Evolutionary conservation across 2,797 vertebrate genomes (phyloP).

Genomic region (Sparidentex hasta): DNA sequence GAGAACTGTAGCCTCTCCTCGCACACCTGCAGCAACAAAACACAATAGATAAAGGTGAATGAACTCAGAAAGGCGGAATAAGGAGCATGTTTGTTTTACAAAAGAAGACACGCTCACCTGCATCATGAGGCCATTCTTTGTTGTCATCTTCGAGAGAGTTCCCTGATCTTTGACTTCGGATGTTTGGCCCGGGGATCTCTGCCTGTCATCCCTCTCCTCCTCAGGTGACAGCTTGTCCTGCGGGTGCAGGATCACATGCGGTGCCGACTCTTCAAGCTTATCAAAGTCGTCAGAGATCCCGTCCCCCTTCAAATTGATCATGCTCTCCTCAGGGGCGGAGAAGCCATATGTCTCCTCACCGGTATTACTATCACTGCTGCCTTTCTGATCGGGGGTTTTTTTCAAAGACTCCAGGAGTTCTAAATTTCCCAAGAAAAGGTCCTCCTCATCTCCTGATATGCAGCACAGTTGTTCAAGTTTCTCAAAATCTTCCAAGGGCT

Average conservation of each 20-base stretch:
- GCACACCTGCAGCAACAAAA: slow-evolving; percentile 86
- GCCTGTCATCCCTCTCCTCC: slow-evolving; percentile 55
- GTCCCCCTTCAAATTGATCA: slow-evolving; percentile 61
- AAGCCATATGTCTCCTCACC: slow-evolving; percentile 42
- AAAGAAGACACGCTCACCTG: slow-evolving; percentile 77
- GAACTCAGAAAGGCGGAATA: background rate
- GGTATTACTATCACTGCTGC: slow-evolving; percentile 25
- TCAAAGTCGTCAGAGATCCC: slow-evolving; percentile 53
- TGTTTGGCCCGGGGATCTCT: slow-evolving; percentile 58
- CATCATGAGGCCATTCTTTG: slow-evolving; percentile 91
- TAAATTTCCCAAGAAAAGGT: slow-evolving; percentile 86
- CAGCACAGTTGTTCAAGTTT: slow-evolving; percentile 88
- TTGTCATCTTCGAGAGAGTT: slow-evolving; percentile 84
- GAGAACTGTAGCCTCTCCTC: slow-evolving; percentile 93
- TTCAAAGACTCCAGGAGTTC: slow-evolving; percentile 87
- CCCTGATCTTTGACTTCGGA: slow-evolving; percentile 82
- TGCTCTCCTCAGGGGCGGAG: slow-evolving; percentile 47
- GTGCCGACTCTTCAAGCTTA: slow-evolving; percentile 19
- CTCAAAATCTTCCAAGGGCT: slow-evolving; percentile 89
- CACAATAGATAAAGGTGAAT: slow-evolving; percentile 18
- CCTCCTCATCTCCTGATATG: slow-evolving; percentile 88
- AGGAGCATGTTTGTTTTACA: background rate
- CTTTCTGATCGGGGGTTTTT: slow-evolving; percentile 81
- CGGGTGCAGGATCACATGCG: slow-evolving; percentile 52
- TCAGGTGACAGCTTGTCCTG: slow-evolving; percentile 47